Evolutionary conservation across 2,888 invertebrate genomes (phyloP), one percentile per base, ranked within the genome.

Genomic region (Bhutanitis thaidina): DNA sequence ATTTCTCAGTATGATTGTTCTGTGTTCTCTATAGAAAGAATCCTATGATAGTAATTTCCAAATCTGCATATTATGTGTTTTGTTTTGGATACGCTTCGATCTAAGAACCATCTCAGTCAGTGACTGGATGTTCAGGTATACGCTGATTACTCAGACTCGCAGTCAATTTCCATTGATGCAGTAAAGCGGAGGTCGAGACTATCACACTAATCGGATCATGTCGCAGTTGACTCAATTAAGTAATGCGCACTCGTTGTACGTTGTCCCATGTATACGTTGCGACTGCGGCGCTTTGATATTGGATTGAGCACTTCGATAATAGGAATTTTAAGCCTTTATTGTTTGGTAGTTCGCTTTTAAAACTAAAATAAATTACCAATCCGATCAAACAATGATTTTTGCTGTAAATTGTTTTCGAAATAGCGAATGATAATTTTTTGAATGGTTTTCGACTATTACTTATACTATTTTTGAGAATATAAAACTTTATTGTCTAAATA

Each of bases 341-440:
- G 51, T 46, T 52, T 46, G 52, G 39, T 49, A 49, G 49, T 45
- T 49, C 41, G 51, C 40, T 53, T 54, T 48, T 52, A 35, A 50
- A 54, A 43, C 51, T 60, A 54, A 56, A 55, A 58, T 53, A 56
- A 53, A 55, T 56, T 51, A 54, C 52, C 34, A 20, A 44, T 48
- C 50, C 45, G 39, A 54, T 53, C 41, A 44, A 38, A 7, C 8
- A 20, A 20, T 20, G 20, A 20, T 27, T 27, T 27, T 4, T 27
- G 34, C 37, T 29, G 36, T 38, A 37, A 25, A 44, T 44, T 39
- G 44, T 27, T 44, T 44, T 38, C 29, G 13, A 29, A 12, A 38
- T 38, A 46, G 5, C 29, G 15, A 38, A 8, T 37, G 30, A 46
- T 15, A 7, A 12, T 46, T 46, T 9, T 36, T 35, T 7, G 14